Base-by-base conservation (phyloP, 2,797 vertebrate species). In the Sciurus carolinensis region DNA sequence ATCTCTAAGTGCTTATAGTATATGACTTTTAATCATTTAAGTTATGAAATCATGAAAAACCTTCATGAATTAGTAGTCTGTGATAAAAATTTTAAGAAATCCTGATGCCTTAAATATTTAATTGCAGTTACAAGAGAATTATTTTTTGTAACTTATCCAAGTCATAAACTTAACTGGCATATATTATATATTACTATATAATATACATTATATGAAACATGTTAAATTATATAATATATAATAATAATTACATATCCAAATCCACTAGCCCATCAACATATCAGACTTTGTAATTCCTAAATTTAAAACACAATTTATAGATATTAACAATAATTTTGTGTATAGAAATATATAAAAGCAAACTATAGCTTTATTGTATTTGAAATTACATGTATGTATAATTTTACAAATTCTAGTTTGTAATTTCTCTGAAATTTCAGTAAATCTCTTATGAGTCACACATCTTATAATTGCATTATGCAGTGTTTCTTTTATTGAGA, bases 371-470 rank as follows among this genome's bases (percentile, higher is more conserved):
- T 59, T 44, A 67, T 39, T 22, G 7, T 83, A 87, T 84, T 84
- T 69, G 39, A 84, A 85, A 91, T 57, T 77, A 26, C 64, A 52
- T 66, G 18, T 79, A 30, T 30, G 42, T 80, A 8, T 85, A 39
- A 57, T 47, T 36, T 89, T 73, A 81, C 7, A 79, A 76, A 76
- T 76, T 80, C 12, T 28, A 57, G 14, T 2, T 89, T 62, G 57
- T 5, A 62, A 18, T 80, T 81, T 64, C 67, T 94, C n/a, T 92
- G 72, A 89, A 71, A 85, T 81, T 88, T 95, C 36, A 54, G 11
- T 73, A 69, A 88, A 57, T 80, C 39, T 84, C 6, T 84, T 28
- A 24, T 50, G 7, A 18, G 9, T 73, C 42, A 59, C 26, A 64
- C 12, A 44, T 54, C 15, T 13, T 12, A 72, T 52, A 62, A 72